A percentile compares a stretch with the other conserved stretches of the same genome.
Evolutionary conservation across 2,113 vertebrate genomes (phyloP).

Genomic region (Apodemus sylvaticus): DNA sequence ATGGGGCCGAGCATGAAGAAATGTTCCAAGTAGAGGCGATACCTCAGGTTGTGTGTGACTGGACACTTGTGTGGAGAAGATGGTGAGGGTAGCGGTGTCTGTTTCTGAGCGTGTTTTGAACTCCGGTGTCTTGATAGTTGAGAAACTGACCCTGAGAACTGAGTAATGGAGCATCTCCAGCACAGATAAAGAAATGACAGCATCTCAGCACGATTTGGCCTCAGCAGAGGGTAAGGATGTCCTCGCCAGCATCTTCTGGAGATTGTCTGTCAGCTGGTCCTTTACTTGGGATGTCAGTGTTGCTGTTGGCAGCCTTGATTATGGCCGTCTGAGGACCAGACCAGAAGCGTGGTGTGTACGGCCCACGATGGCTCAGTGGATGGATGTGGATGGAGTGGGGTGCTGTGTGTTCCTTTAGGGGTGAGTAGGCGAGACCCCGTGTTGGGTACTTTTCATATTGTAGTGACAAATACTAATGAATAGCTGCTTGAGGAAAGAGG

Average conservation of each 20-base stretch:
- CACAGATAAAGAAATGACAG: background rate
- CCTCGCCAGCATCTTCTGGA: background rate
- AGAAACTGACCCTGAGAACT: background rate
- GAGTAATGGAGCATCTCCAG: background rate
- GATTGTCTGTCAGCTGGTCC: background rate
- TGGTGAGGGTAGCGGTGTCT: background rate
- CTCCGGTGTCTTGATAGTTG: rapidly evolving
- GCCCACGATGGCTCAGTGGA: rapidly evolving
- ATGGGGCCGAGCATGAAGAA: background rate
- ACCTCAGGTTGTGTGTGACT: rapidly evolving
- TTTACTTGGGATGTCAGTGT: rapidly evolving
- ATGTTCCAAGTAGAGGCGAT: background rate
- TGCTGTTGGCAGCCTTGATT: rapidly evolving
- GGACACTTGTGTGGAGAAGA: background rate
- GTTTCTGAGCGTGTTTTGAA: background rate
- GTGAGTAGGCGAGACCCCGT: background rate
- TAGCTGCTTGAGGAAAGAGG: background rate
- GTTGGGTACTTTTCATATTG: background rate
- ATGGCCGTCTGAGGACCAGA: background rate
- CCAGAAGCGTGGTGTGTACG: background rate
- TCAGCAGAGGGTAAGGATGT: background rate
- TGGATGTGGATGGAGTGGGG: background rate
- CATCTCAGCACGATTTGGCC: background rate
- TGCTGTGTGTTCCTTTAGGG: rapidly evolving
- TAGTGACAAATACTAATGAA: background rate